A percentile compares a stretch with the other conserved stretches of the same genome.
These are phyloP conservation scores for Pinna nobilis DNA, from an alignment of 1,140 invertebrate genomes.

Conservation along the genomic window DNA sequence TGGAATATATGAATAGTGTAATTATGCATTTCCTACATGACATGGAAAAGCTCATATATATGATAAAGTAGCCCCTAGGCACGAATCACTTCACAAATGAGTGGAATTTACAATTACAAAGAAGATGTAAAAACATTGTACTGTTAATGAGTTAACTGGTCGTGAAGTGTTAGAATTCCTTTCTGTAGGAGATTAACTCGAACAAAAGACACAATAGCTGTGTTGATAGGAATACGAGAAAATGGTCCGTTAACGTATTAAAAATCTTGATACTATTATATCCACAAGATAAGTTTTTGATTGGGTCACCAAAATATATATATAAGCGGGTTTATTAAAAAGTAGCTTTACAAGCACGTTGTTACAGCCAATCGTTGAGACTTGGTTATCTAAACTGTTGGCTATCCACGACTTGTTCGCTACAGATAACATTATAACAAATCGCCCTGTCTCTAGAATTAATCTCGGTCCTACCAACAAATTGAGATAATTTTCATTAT, in stretches of 20 bases:
- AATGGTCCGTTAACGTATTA: slow-evolving; percentile 28
- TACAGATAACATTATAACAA: too few species aligned
- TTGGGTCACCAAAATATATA: slow-evolving; percentile 18
- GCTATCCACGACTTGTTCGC: too few species aligned
- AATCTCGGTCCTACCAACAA: too few species aligned
- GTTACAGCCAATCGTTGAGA: not conserved
- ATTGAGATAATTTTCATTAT: too few species aligned
- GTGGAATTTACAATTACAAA: slow-evolving; percentile 4
- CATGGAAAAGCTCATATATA: not conserved
- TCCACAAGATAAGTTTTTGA: slow-evolving; percentile 12
- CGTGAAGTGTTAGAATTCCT: slow-evolving; percentile 7
- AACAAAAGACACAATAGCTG: slow-evolving; percentile 15
- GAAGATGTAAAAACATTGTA: slow-evolving; percentile 9
- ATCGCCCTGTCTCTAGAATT: too few species aligned
- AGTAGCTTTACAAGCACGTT: not conserved
- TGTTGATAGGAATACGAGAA: slow-evolving; percentile 16
- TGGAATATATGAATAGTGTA: too few species aligned
- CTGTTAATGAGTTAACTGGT: slow-evolving; percentile 29
- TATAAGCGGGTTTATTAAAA: slow-evolving; percentile 25
- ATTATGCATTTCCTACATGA: not conserved
- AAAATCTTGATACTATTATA: slow-evolving; percentile 25
- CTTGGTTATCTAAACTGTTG: too few species aligned
- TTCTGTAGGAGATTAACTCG: slow-evolving; percentile 19
- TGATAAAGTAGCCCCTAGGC: not conserved
- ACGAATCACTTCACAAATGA: slow-evolving; percentile 3